Percentiles rank a stretch among this genome's conserved stretches.
These are phyloP conservation scores for Apaloderma vittatum DNA, from an alignment of 2,113 vertebrate genomes.

Conservation along the genomic window DNA sequence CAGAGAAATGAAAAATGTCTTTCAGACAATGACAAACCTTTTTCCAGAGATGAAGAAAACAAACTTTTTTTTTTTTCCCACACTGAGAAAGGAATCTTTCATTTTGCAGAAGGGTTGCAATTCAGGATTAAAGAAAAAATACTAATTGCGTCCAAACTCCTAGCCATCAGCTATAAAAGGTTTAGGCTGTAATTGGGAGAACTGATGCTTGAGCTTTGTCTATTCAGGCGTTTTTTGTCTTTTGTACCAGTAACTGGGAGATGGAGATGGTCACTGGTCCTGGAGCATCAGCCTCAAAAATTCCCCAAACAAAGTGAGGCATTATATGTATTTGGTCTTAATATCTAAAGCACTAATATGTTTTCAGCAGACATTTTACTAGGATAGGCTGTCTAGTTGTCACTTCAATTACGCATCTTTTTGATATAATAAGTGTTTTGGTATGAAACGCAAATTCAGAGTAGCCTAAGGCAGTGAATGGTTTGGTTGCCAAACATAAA, in stretches of 20 bases:
- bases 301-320: background rate
- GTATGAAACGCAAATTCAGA: background rate
- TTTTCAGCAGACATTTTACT: background rate
- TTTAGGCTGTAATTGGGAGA: background rate
- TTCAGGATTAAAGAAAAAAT: background rate
- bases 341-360: background rate
- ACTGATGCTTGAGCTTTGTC: background rate
- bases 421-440: background rate
- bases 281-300: background rate
- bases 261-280: background rate
- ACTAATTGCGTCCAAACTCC: background rate
- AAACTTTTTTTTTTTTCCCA: background rate
- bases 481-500: background rate
- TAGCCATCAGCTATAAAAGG: background rate
- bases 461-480: background rate
- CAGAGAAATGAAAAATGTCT: background rate
- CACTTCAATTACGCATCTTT: background rate
- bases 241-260: background rate
- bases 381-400: background rate
- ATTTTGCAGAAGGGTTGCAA: background rate
- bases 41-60: background rate
- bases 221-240: background rate
- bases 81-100: background rate
- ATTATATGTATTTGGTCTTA: background rate
- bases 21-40: background rate